Base-by-base conservation (phyloP, 2,888 invertebrate species). In the Doris montereyensis region DNA sequence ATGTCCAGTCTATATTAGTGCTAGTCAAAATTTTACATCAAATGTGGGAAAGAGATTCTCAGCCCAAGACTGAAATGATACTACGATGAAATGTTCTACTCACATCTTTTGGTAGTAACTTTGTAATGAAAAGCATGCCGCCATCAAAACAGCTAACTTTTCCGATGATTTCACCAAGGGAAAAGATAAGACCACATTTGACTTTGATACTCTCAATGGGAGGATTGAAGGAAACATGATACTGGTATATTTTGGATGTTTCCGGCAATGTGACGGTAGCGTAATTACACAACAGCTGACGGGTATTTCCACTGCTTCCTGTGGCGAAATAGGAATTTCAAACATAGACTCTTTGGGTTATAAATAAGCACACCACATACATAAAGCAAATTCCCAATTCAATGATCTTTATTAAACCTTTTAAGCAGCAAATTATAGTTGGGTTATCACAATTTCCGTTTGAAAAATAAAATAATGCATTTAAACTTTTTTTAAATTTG, bases 191-290 rank as follows among this genome's bases (percentile, higher is more conserved):
- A 0, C 84, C 87, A 75, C 84, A 84, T 13, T 88, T 83, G 82
- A 90, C 78, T 21, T 82, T 86, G 34, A 85, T 86, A 65, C 83
- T 86, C 13, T 90, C 90, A 2, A 90, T 81, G 10, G 84, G 84
- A 17, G 91, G 91, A 10, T 83, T 84, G 82, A 88, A 91, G 72
- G 85, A 86, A n/a, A 91, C 89, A 80, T 88, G 88, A 76, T 91
- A 91, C 80, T 91, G 91, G 70, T 87, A 90, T 17, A 91, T 76
- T 34, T 79, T 79, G 8, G 30, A 26, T 10, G 74, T 75, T 26
- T 58, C 24, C 13, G 76, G 58, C 30, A 79, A 32, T 2, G 13
- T 52, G 1, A 76, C 76, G 0, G 28, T n/a, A 34, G 76, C 74
- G 65, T 76, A 79, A 60, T 79, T 79, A 24, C 68, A 52, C 1